phyloP scores from a whole-genome alignment of 2,797 vertebrate genomes.

The Galago senegalensis region DNA sequence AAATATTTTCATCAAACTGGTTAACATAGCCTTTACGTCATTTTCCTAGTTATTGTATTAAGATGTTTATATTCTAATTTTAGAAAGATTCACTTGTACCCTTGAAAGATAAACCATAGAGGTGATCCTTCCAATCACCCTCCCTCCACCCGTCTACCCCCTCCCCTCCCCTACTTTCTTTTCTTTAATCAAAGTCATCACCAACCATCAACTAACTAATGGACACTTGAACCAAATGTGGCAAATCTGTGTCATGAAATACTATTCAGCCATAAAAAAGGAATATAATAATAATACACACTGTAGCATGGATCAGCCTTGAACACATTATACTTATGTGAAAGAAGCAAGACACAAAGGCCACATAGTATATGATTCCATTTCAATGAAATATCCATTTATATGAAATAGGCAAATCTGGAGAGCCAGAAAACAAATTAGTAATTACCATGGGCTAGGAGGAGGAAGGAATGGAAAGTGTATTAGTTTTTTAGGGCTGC shows the following conservation, averaged over 20 bases:
- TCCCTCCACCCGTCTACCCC: too few relatives aligned
- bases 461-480: not conserved
- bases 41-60: too few relatives aligned
- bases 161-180: not conserved
- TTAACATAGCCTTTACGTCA: too few relatives aligned
- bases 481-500: not conserved
- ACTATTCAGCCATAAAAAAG: slow-evolving; percentile 19
- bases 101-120: too few relatives aligned
- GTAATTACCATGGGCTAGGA: not conserved
- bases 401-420: not conserved
- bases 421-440: not conserved
- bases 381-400: not conserved
- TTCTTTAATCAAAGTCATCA: not conserved
- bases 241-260: not conserved
- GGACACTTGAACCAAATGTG: not conserved
- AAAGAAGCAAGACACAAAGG: slow-evolving; percentile 8
- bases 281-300: not conserved
- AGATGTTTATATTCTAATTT: too few relatives aligned
- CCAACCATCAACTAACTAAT: not conserved
- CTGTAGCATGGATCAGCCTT: not conserved
- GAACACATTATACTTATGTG: not conserved
- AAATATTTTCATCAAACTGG: too few relatives aligned
- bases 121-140: too few relatives aligned
- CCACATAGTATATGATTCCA: not conserved
- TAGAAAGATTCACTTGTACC: too few relatives aligned